Evolutionary conservation across 2,797 vertebrate species (phyloP).

Genomic region (Emydoidea blandingii): DNA sequence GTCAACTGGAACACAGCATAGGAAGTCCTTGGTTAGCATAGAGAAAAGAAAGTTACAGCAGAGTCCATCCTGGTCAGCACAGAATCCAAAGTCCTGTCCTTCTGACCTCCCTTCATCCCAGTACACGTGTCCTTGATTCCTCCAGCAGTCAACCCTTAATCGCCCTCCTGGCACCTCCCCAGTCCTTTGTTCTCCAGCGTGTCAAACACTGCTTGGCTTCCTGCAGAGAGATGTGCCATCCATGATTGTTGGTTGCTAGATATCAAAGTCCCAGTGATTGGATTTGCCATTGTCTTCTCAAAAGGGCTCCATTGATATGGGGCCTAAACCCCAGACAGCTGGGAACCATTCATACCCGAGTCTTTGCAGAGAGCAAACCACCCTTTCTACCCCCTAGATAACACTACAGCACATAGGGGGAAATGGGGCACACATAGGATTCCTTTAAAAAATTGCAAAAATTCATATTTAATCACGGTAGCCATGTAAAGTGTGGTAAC

Average conservation of each 20-base stretch:
- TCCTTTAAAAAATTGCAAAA: too few species aligned
- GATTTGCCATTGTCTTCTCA: neutral
- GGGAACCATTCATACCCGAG: too few species aligned
- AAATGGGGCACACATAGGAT: too few species aligned
- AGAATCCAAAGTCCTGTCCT: neutral
- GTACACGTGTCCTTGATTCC: neutral
- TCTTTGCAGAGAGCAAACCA: too few species aligned
- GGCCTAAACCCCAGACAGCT: too few species aligned
- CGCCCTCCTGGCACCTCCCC: neutral
- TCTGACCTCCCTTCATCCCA: neutral
- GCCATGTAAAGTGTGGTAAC: too few species aligned
- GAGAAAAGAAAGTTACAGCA: neutral
- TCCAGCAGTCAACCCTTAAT: neutral
- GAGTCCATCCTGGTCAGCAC: neutral
- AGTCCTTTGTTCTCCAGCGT: neutral
- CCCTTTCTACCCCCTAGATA: too few species aligned
- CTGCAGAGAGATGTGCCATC: neutral
- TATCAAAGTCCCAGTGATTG: neutral
- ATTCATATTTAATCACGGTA: too few species aligned
- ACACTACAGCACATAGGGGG: too few species aligned
- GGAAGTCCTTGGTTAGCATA: neutral
- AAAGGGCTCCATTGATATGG: neutral
- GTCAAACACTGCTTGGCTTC: neutral
- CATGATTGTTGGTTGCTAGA: neutral
- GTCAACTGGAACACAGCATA: neutral